Percentiles rank a stretch among this genome's conserved stretches.
Conservation (phyloP, 2,797 vertebrate genomes). For the Clarias laeviceps region DNA sequence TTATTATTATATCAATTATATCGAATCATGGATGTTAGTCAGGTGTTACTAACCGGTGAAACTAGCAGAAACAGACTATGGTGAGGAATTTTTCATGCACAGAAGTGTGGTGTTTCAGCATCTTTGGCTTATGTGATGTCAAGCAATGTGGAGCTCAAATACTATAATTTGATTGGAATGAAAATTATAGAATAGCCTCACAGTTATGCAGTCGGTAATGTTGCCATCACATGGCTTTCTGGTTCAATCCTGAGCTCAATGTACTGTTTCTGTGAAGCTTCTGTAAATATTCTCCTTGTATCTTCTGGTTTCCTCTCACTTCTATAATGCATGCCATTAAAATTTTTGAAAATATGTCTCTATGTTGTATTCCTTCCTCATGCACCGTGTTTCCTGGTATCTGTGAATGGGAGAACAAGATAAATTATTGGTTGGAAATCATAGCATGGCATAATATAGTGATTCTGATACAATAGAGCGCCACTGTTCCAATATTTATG, state of each 20-base stretch:
- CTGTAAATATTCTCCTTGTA: background rate
- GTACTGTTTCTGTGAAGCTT: background rate
- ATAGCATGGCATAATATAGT: background rate
- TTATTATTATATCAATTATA: too few species aligned
- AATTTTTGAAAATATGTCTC: background rate
- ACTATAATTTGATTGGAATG: constrained; percentile 9
- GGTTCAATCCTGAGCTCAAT: background rate
- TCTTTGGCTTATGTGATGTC: background rate
- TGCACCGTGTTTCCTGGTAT: background rate
- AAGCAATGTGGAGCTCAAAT: background rate
- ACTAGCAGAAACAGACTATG: background rate
- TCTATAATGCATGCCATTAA: background rate
- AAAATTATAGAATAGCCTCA: background rate
- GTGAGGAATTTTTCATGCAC: background rate
- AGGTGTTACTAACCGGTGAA: background rate
- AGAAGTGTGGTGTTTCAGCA: background rate
- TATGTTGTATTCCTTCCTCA: background rate
- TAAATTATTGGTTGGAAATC: background rate
- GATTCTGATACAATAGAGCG: too few species aligned
- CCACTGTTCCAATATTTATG: background rate
- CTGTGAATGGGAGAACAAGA: background rate
- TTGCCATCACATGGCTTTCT: background rate
- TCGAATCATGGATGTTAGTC: background rate
- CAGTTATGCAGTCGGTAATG: background rate
- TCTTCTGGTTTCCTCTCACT: background rate